Percentiles rank a stretch among this genome's conserved stretches.
Evolutionary conservation across 2,113 vertebrate genomes (phyloP).

Genomic region (Xenotilapia leptura): DNA sequence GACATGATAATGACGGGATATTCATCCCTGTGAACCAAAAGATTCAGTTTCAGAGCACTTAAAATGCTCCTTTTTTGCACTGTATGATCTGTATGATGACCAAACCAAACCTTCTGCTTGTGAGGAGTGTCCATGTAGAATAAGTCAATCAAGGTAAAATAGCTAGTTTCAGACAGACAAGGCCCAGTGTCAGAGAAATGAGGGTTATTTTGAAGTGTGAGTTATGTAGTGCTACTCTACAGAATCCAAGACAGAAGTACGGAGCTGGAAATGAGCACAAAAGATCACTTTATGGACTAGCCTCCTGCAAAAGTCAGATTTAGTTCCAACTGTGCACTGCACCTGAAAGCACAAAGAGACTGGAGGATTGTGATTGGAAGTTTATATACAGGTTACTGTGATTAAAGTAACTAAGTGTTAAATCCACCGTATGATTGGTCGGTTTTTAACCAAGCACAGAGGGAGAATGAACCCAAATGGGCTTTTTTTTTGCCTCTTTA

Average conservation of each 20-base stretch:
- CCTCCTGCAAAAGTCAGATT: not conserved
- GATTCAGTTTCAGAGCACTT: not conserved
- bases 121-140: not conserved
- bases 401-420: not conserved
- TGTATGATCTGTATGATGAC: not conserved
- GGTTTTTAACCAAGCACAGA: not conserved
- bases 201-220: not conserved
- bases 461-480: not conserved
- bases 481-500: not conserved
- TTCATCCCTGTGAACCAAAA: not conserved
- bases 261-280: not conserved
- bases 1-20: not conserved
- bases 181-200: not conserved
- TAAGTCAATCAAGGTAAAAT: not conserved
- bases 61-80: not conserved
- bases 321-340: not conserved
- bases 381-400: not conserved
- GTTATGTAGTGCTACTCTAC: not conserved
- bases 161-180: not conserved
- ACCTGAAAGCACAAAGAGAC: not conserved
- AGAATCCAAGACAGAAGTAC: not conserved
- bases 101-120: not conserved
- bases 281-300: not conserved
- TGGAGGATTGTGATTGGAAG: not conserved
- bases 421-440: not conserved